These are phyloP conservation scores for Potorous gilbertii DNA, from an alignment of 2,797 vertebrate genomes.

Conservation along the genomic window DNA sequence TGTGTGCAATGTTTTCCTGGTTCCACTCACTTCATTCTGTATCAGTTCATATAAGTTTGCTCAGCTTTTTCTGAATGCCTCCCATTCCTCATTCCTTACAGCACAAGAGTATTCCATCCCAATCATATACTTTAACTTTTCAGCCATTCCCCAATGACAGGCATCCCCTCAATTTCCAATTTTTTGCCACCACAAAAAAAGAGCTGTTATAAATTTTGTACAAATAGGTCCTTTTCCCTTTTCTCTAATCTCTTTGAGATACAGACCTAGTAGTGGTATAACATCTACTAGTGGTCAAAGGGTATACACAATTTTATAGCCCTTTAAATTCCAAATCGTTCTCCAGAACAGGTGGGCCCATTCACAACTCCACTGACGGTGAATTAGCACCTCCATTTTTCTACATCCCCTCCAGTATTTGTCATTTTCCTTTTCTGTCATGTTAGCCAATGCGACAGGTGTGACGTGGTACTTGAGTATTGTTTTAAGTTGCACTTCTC, in stretches of 20 bases:
- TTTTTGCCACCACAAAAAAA: neutral
- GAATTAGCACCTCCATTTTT: neutral
- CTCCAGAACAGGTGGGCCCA: neutral
- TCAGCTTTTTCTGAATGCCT: neutral
- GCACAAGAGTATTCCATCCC: neutral
- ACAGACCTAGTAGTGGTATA: neutral
- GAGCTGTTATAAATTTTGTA: neutral
- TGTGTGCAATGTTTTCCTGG: neutral
- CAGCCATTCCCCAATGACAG: neutral
- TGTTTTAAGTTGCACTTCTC: neutral
- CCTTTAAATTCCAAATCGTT: neutral
- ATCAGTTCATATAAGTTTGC: neutral
- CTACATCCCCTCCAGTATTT: neutral
- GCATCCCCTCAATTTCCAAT: neutral
- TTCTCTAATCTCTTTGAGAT: neutral
- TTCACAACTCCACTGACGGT: neutral
- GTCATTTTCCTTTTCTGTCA: neutral
- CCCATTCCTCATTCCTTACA: neutral
- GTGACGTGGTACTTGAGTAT: neutral
- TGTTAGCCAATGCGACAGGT: neutral
- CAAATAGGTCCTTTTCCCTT: neutral
- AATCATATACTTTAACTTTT: neutral
- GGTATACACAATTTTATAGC: neutral
- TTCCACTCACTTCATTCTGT: neutral
- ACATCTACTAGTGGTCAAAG: neutral